Evolutionary conservation across 1,140 invertebrate species (phyloP).

Genomic region (Harpegnathos saltator): DNA sequence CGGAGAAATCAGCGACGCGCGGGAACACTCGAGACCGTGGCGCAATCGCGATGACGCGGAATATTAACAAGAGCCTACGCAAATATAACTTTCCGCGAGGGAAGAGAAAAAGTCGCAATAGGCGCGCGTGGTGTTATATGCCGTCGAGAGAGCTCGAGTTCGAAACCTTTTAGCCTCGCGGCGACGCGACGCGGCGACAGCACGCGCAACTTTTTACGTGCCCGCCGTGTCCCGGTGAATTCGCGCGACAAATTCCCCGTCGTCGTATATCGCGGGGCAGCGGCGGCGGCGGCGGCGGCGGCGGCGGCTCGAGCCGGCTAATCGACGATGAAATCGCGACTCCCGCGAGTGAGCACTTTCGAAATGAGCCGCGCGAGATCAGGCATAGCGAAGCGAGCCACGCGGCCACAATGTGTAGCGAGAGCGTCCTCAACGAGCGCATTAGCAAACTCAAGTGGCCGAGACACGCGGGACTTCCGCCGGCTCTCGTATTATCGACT

Average conservation of each 20-base stretch:
- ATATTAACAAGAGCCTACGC: conserved; percentile 21
- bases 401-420: conserved; percentile 59
- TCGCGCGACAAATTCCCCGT: background rate
- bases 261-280: no score
- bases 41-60: background rate
- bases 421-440: conserved; percentile 74
- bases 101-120: background rate
- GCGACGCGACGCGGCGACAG: background rate
- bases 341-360: no score
- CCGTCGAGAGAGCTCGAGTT: background rate
- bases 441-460: conserved; percentile 76
- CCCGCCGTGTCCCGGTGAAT: background rate
- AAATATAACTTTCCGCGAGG: background rate
- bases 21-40: background rate
- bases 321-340: conserved; percentile 32
- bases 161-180: background rate
- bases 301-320: background rate
- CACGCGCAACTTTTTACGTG: background rate
- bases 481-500: conserved; percentile 3
- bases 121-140: no score
- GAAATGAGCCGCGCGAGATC: conserved; percentile 61
- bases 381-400: conserved; percentile 46
- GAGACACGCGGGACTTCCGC: conserved; percentile 69
- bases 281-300: background rate
- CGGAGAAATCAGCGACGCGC: background rate